Evolutionary conservation across 2,797 vertebrate species (phyloP), one percentile per base, ranked within the genome.

Genomic region (Alca torda): DNA sequence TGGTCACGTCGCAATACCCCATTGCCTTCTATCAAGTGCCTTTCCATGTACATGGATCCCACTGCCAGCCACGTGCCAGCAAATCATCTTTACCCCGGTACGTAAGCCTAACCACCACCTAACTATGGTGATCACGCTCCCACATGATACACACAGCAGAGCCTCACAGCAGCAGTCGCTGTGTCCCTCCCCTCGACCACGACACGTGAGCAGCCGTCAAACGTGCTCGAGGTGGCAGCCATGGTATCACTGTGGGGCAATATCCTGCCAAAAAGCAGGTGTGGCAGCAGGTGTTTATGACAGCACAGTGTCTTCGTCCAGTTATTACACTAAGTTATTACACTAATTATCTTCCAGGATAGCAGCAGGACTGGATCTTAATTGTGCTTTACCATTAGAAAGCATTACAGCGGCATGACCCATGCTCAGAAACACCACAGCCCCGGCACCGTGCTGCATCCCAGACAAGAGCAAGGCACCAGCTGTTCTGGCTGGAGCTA

Each of bases 281-380:
- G 91, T 93, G 95, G 89, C 72, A 84, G 21, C n/a, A 67, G 54
- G 65, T 89, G 63, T 57, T 95, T 94, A 94, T 83, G 80, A 92
- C 75, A 94, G 73, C 93, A 74, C 0, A 0, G 30, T 30, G 73
- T 78, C 60, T 68, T 89, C 2, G 0, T 78, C 80, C 61, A 89
- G 37, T 80, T 93, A 90, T 90, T 92, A 93, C 28, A 30, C 57
- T 54, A 93, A 82, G 48, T 46, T 70, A 39, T 39, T 39, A 39
- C 39, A 83, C 83, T 96, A 96, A 97, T 97, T 96, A 96, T 83
- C 73, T 75, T 87, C 54, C 78, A 84, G 79, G 46, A 11, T 68
- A 92, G 91, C 65, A 81, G 88, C 84, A 90, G 61, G 80, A 92
- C 92, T 91, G 86, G 90, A 89, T 83, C 70, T 74, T 96, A 96